Evolutionary conservation across 2,113 vertebrate genomes (phyloP), one percentile per base, ranked within the genome.

Genomic region (Triplophysa tibetana): DNA sequence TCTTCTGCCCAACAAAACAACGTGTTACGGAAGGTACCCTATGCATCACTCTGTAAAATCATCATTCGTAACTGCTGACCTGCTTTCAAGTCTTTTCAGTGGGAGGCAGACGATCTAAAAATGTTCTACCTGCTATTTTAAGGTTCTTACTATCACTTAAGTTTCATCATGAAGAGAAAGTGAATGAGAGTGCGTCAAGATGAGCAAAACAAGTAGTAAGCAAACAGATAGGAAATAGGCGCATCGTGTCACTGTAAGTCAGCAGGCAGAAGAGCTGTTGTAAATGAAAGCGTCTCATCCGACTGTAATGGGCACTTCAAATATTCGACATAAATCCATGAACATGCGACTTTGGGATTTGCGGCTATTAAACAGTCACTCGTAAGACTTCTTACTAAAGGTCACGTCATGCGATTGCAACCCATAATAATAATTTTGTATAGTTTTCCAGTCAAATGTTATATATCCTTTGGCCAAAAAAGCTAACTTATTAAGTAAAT

Each of bases 221-320:
- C 29, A 29, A 63, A 75, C 73, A 75, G 73, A 60, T 75, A 26
- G 60, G 63, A 63, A 75, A 75, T 62, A 63, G 58, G 73, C 73
- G 50, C 63, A 75, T 75, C 41, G 33, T 73, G 54, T 33, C 38
- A 43, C 41, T 14, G 14, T 63, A 43, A 26, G 70, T 60, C 54
- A 60, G 54, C 54, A 38, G 14, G 13, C 8, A 60, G 7, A 60
- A 41, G 33, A 73, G 33, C 7, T 16, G 24, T 75, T 19, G 19
- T 63, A 48, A 75, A 61, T 17, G 33, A 75, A 26, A 75, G 73
- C 21, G 1, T 8, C 41, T 5, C 60, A 29, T 62, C 60, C 48
- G 29, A 50, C 73, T 45, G 38, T 45, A 75, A 61, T 13, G 26
- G 54, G 16, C 19, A 21, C n/a, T 38, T 75, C 56, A 75, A 10